Conservation (phyloP, 2,113 vertebrate genomes). For the Lasiurus borealis region DNA sequence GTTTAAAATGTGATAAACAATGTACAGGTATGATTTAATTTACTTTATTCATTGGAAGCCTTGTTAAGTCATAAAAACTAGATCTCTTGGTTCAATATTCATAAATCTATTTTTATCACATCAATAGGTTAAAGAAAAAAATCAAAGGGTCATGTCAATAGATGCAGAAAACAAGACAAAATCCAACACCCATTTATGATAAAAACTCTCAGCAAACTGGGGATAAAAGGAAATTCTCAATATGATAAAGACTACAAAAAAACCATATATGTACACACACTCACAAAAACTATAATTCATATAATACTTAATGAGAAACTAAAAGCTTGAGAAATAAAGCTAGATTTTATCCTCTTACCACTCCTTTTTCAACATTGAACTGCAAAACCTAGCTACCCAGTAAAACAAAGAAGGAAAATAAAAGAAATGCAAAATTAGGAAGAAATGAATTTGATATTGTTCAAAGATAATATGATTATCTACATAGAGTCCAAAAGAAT, state of each 20-base stretch:
- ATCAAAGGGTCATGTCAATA: not conserved
- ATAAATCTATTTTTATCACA: not conserved
- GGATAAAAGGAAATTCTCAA: not conserved
- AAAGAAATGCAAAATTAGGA: not conserved
- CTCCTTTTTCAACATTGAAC: not conserved
- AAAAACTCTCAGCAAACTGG: not conserved
- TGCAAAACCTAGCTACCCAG: not conserved
- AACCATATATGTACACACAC: not conserved
- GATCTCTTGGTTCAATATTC: not conserved
- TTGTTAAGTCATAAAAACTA: slow-evolving; percentile 2
- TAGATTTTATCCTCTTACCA: not conserved
- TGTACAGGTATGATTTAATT: slow-evolving; percentile 1
- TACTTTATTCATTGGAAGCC: not conserved
- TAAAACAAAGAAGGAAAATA: not conserved
- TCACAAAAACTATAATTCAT: not conserved
- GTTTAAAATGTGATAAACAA: not conserved
- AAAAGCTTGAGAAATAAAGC: not conserved
- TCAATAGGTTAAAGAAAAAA: slow-evolving; percentile 22
- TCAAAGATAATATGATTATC: not conserved
- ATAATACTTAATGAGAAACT: not conserved
- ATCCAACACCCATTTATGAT: not conserved
- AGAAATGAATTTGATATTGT: not conserved
- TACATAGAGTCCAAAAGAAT: not conserved
- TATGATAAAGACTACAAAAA: slow-evolving; percentile 5
- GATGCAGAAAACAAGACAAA: not conserved